phyloP scores from a whole-genome alignment of 2,797 vertebrate genomes.

The Odontamblyopus lacepedii region DNA sequence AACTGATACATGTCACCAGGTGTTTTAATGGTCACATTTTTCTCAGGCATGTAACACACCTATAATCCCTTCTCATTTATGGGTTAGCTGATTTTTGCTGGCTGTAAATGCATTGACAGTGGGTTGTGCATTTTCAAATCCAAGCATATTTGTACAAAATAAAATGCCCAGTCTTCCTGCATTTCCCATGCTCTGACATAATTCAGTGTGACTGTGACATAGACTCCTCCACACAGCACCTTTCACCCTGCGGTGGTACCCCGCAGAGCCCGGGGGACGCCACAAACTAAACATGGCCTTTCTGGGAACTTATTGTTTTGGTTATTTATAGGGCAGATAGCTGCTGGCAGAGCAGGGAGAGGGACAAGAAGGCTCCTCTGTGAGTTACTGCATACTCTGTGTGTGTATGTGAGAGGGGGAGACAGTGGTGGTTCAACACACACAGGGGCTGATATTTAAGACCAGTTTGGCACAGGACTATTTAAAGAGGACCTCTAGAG shows the following conservation, averaged over 20 bases:
- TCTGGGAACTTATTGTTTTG: conserved; percentile 66
- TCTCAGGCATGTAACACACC: no score
- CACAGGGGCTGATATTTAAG: conserved; percentile 54
- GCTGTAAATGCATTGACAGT: no score
- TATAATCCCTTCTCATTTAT: no score
- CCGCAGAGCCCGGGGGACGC: conserved; percentile 57
- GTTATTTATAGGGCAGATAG: conserved; percentile 65
- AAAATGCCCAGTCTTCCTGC: background rate
- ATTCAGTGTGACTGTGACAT: conserved; percentile 2
- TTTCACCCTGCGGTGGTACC: conserved; percentile 43
- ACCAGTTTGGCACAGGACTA: conserved; percentile 33
- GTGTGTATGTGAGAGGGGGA: conserved; percentile 16
- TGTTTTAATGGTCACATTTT: no score
- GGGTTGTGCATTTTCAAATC: no score
- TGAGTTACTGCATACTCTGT: conserved; percentile 38
- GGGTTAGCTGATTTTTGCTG: no score
- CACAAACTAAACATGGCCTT: conserved; percentile 62
- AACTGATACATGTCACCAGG: no score
- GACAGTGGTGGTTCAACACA: conserved; percentile 21
- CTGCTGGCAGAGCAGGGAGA: conserved; percentile 40
- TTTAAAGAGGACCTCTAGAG: conserved; percentile 37
- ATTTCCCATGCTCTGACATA: conserved; percentile 16
- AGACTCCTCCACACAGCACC: conserved; percentile 32
- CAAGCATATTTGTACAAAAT: no score
- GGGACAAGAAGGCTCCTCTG: conserved; percentile 16